phyloP scores from a whole-genome alignment of 2,888 invertebrate genomes.

The Andrena camellia region DNA sequence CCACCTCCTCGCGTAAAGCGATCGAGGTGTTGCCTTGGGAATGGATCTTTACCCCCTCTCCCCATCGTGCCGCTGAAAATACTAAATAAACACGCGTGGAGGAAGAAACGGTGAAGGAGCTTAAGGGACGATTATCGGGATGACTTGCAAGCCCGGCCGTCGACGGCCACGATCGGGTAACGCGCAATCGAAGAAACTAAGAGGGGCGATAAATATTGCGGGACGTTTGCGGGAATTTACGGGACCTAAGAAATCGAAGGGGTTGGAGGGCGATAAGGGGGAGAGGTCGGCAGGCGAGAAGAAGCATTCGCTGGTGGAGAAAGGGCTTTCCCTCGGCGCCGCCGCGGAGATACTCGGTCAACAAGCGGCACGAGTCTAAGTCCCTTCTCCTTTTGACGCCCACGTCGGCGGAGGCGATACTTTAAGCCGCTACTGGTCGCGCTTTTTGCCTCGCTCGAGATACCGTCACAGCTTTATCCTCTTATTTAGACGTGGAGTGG shows the following conservation, averaged over 20 bases:
- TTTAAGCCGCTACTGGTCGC: constrained; percentile 52
- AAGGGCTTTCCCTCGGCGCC: constrained; percentile 78
- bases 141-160: not conserved
- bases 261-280: constrained; percentile 29
- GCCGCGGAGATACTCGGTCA: constrained; percentile 77
- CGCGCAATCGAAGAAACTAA: constrained; percentile 24
- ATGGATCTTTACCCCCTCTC: not conserved
- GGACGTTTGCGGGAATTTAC: constrained; percentile 37
- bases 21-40: not conserved
- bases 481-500: constrained; percentile 48
- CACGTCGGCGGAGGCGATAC: constrained; percentile 48
- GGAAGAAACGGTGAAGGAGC: not conserved
- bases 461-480: constrained; percentile 51
- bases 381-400: constrained; percentile 60
- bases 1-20: not conserved
- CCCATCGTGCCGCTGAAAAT: not conserved
- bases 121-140: constrained; percentile 4
- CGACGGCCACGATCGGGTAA: not conserved
- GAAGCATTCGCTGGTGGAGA: constrained; percentile 69
- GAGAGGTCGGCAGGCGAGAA: constrained; percentile 26
- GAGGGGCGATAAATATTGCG: constrained; percentile 46
- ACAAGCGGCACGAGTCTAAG: constrained; percentile 64
- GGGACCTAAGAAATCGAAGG: constrained; percentile 44
- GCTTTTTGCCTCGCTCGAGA: constrained; percentile 54
- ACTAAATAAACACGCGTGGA: not conserved